Base-by-base conservation (phyloP, 2,113 vertebrate genomes). In the Rhynchomys soricoides region DNA sequence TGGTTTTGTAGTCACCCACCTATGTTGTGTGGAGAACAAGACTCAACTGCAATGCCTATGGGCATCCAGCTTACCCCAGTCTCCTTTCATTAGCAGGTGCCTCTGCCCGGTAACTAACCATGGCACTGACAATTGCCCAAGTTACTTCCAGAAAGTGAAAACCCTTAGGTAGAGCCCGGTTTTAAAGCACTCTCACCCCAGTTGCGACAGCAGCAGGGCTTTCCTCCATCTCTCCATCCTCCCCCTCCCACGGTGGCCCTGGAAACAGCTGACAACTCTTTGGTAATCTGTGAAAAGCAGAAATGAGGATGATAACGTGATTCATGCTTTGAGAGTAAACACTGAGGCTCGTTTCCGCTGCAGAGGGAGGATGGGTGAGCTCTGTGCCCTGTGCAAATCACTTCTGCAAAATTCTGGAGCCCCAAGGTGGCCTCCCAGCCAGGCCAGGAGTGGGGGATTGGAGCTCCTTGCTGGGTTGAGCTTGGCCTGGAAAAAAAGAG, bases 101-200 rank as follows among this genome's bases (percentile, higher is more conserved):
- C 62, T 68, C 15, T 50, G 26, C 83, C 43, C n/a, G n/a, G n/a
- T n/a, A n/a, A n/a, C n/a, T 93, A 70, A 91, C 94, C 85, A 71
- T 90, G 92, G 81, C 79, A 86, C 95, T 71, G 94, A 91, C 78
- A 62, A 91, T 98, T 98, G 98, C 98, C 97, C 97, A 98, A 98
- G 94, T 90, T 96, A 37, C 97, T 98, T 98, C 97, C 98, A 98
- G 98, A 98, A 98, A 98, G 97, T 92, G 97, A 98, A 97, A 98
- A 98, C 97, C 86, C 3, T 21, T 64, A 45, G 85, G 94, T 95
- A 97, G 96, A 88, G 95, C 95, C 96, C 86, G 83, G 95, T 97
- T 98, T 97, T 97, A 98, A 98, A 96, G 95, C 81, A 97, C 98
- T 97, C 96, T 98, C 96, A 93, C 91, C 34, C 81, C 74, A 57